Evolutionary conservation across 2,888 invertebrate species (phyloP).

Genomic region (Trissolcus brochymenae): DNA sequence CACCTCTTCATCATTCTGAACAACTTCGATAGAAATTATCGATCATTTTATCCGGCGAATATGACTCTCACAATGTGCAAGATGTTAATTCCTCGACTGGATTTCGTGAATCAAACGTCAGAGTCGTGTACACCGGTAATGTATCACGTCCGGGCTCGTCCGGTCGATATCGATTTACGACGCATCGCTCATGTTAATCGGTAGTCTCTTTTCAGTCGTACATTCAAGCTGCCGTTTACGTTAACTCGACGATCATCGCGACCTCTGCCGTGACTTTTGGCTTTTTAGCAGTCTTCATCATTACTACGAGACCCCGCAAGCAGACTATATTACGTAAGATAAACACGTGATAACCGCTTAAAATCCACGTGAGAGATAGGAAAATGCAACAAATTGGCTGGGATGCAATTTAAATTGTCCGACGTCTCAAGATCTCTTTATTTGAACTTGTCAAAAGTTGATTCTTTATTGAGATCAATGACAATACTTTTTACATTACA

Average conservation of each 20-base stretch:
- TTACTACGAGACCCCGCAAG: slow-evolving; percentile 62
- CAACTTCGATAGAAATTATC: slow-evolving; percentile 72
- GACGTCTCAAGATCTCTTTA: too few species aligned
- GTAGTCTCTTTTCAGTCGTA: slow-evolving; percentile 64
- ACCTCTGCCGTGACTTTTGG: slow-evolving; percentile 67
- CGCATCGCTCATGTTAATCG: slow-evolving; percentile 8
- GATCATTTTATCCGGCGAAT: slow-evolving; percentile 56
- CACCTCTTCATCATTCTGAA: slow-evolving; percentile 79
- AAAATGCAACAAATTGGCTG: too few species aligned
- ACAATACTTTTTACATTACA: too few species aligned
- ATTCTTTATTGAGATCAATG: too few species aligned
- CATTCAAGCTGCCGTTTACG: slow-evolving; percentile 66
- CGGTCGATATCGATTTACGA: background rate
- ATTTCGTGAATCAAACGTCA: slow-evolving; percentile 16
- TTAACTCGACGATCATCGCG: slow-evolving; percentile 72
- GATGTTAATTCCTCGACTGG: slow-evolving; percentile 67
- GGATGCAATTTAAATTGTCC: too few species aligned
- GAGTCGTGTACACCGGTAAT: slow-evolving; percentile 41
- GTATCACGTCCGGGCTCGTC: slow-evolving; percentile 4
- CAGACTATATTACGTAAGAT: slow-evolving; percentile 63
- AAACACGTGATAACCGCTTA: too few species aligned
- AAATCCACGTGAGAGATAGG: too few species aligned
- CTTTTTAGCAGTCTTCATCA: slow-evolving; percentile 63
- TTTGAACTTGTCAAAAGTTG: too few species aligned
- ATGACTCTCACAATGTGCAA: slow-evolving; percentile 76